phyloP scores from a whole-genome alignment of 2,888 invertebrate species.

The Spilarctia lutea region DNA sequence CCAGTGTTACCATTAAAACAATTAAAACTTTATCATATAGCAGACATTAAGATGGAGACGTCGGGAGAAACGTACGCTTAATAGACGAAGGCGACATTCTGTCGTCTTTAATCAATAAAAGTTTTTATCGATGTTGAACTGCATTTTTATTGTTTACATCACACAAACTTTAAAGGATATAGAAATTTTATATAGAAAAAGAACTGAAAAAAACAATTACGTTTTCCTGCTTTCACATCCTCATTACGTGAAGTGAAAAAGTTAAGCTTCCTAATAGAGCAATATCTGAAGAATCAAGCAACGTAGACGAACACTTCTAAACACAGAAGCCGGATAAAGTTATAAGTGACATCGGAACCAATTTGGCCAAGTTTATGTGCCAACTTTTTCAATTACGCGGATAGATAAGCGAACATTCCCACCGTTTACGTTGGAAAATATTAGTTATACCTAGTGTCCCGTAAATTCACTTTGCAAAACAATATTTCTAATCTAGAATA shows the following conservation, averaged over 20 bases:
- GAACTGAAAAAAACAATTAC: not conserved
- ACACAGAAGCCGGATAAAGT: conserved; percentile 53
- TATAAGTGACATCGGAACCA: conserved; percentile 63
- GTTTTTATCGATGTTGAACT: conserved; percentile 85
- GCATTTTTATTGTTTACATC: conserved; percentile 61
- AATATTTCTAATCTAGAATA: conserved; percentile 30
- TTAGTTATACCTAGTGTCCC: conserved; percentile 39
- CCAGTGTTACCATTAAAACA: conserved; percentile 77
- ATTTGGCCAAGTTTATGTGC: conserved; percentile 63
- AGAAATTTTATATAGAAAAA: not conserved
- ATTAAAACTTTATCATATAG: conserved; percentile 80
- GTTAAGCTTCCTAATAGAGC: conserved; percentile 21
- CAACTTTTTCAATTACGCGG: conserved; percentile 71
- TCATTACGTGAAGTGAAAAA: conserved; percentile 19
- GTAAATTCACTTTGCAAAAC: conserved; percentile 37
- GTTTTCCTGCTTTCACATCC: not conserved
- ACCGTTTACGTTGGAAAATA: conserved; percentile 46
- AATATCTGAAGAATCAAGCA: conserved; percentile 27
- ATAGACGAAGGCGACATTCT: conserved; percentile 76
- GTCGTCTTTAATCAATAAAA: conserved; percentile 84
- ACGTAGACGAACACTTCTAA: conserved; percentile 41
- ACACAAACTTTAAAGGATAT: not conserved
- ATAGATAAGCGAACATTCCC: conserved; percentile 48
- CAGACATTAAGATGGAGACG: conserved; percentile 74
- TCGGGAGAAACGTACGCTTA: conserved; percentile 85